These are phyloP conservation scores for Trichogramma pretiosum DNA, from an alignment of 1,140 invertebrate genomes.

Conservation along the genomic window DNA sequence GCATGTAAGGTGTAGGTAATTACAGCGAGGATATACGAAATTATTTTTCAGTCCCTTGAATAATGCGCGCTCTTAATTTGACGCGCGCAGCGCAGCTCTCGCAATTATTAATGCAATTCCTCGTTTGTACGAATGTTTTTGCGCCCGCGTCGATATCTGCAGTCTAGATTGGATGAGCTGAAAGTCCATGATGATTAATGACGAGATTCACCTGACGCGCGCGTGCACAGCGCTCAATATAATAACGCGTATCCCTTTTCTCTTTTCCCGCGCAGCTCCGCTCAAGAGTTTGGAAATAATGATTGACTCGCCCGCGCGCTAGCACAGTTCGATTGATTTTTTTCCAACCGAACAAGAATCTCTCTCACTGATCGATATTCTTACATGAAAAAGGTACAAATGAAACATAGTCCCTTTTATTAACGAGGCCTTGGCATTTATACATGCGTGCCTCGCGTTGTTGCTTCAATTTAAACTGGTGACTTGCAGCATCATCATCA, in stretches of 20 bases:
- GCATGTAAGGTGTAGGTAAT: not conserved
- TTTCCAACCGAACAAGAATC: conserved; percentile 11
- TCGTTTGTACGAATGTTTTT: conserved; percentile 14
- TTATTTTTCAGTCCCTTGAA: conserved; percentile 11
- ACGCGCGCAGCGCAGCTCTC: conserved; percentile 3
- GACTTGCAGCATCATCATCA: conserved; percentile 13
- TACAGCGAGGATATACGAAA: conserved; percentile 10
- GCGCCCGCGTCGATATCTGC: too few species aligned
- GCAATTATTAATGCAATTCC: conserved; percentile 13
- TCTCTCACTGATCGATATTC: conserved; percentile 1
- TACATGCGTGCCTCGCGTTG: not conserved
- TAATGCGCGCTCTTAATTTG: conserved; percentile 13
- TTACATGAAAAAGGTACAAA: too few species aligned
- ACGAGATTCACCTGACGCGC: too few species aligned
- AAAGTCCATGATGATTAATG: too few species aligned
- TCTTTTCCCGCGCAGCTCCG: not conserved
- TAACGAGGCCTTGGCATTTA: too few species aligned
- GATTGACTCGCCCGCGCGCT: conserved; percentile 11
- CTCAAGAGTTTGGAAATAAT: not conserved
- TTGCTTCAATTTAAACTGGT: conserved; percentile 16
- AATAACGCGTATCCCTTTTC: too few species aligned
- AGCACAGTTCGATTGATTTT: conserved; percentile 14
- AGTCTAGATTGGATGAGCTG: too few species aligned
- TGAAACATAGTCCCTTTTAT: too few species aligned
- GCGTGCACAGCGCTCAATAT: too few species aligned